These are phyloP conservation scores for Morphnarchus princeps DNA, from an alignment of 2,113 vertebrate genomes.

Conservation along the genomic window DNA sequence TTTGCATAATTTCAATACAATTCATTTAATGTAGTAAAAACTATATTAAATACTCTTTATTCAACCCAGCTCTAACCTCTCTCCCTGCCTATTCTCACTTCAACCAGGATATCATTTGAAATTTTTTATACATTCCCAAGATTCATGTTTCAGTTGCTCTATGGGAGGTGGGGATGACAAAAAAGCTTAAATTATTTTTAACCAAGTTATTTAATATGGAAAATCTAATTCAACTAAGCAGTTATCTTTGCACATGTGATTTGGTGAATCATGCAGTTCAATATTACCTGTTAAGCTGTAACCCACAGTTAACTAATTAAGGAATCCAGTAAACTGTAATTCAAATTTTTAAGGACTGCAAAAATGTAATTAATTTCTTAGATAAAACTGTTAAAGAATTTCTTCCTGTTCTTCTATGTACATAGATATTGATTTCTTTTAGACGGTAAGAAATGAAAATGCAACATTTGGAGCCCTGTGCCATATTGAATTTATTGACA, in stretches of 20 bases:
- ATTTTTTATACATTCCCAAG: not conserved
- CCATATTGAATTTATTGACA: not conserved
- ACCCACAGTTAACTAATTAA: not conserved
- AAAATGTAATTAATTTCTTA: not conserved
- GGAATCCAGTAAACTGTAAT: not conserved
- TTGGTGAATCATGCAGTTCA: not conserved
- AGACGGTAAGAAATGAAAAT: not conserved
- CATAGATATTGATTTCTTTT: not conserved
- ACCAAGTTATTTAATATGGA: not conserved
- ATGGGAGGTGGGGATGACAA: accelerated
- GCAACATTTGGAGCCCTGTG: not conserved
- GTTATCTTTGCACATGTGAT: slow-evolving; percentile 2
- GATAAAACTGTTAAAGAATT: not conserved
- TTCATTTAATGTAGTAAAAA: not conserved
- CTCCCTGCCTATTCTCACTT: not conserved
- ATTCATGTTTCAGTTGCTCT: not conserved
- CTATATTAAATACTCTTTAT: not conserved
- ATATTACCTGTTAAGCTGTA: slow-evolving; percentile 21
- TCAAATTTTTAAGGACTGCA: not conserved
- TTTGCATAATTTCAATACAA: not conserved
- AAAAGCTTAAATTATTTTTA: not conserved
- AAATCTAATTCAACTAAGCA: not conserved
- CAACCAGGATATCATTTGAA: not conserved
- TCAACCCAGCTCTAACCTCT: not conserved
- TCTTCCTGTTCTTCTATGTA: not conserved